Evolutionary conservation across 2,113 vertebrate species (phyloP).

Genomic region (Camelus dromedarius): DNA sequence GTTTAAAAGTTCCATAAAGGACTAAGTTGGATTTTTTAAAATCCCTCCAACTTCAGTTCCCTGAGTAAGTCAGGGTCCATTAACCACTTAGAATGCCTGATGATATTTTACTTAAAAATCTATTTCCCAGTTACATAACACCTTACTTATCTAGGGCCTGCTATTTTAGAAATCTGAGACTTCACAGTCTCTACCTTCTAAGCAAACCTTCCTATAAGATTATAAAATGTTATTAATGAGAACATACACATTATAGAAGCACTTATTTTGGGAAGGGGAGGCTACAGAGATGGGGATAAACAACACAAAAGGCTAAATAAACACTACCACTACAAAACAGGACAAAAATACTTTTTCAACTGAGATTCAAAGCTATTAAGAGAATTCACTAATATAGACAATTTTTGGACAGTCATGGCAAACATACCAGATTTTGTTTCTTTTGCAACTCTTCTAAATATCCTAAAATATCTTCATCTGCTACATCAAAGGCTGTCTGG

Average conservation of each 20-base stretch:
- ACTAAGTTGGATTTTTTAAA: background rate
- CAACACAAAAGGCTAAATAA: background rate
- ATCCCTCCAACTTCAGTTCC: background rate
- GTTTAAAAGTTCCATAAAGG: background rate
- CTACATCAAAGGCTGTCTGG: conserved; percentile 98
- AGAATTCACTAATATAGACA: background rate
- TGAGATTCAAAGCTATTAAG: conserved; percentile 52
- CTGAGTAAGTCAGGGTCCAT: background rate
- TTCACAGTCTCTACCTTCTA: background rate
- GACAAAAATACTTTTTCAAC: background rate
- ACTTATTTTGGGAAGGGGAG: conserved; percentile 39
- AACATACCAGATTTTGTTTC: conserved; percentile 96
- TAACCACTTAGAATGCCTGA: background rate
- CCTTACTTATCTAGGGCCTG: background rate
- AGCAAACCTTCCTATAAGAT: conserved; percentile 12
- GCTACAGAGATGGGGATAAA: background rate
- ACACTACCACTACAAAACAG: background rate
- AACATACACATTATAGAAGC: background rate
- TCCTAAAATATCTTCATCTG: conserved; percentile 98
- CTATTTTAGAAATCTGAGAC: conserved; percentile 44
- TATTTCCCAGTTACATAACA: background rate
- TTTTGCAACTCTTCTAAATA: conserved; percentile 99
- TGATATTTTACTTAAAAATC: conserved; percentile 28
- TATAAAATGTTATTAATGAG: conserved; percentile 14
- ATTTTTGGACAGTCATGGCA: background rate